Evolutionary conservation across 1,140 invertebrate genomes (phyloP), one percentile per base, ranked within the genome.

Genomic region (Zaprionus africanus): DNA sequence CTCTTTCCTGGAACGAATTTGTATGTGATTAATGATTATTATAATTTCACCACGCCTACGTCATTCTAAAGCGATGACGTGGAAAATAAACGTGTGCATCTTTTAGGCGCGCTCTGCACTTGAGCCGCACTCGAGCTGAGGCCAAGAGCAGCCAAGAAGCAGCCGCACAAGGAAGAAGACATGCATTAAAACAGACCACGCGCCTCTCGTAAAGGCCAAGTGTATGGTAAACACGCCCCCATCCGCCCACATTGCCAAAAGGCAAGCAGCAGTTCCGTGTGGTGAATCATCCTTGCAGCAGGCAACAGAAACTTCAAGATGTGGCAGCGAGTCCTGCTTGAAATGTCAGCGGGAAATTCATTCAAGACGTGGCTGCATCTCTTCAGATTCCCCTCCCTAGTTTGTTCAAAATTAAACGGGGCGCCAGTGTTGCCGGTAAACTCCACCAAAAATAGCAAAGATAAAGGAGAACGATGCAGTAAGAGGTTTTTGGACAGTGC

Each of bases 141-240:
- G 74, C 34, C 68, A 70, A 51, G 46, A 51, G 36, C 59, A 46
- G 51, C 26, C 60, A 69, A 86, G 31, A 69, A 86, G 31, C 31
- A 34, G 31, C 31, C 31, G 31, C 31, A 34, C 9, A 34, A 34
- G 31, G 76, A 86, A 86, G 74, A 85, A 67, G 58, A 76, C 56
- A 66, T 24, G 34, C 61, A 41, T 46, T 65, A 53, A 46, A 51
- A 51, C 49, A 64, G 67, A 66, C 63, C 77, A 80, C 68, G 49
- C 19, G 63, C 53, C 70, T 63, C 75, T 72, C 70, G 58, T 65
- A 87, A 87, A 88, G 78, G 78, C 81, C 84, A 84, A 86, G 80
- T 83, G 66, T 56, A 73, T 81, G 84, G 84, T 70, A 79, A 78
- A 80, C 70, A 81, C 61, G 64, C 71, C 53, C 70, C 49, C 54